A percentile compares a stretch with the other conserved stretches of the same genome.
These are phyloP conservation scores for Ctenochaetus hawaiiensis DNA, from an alignment of 2,797 vertebrate species.

Conservation along the genomic window DNA sequence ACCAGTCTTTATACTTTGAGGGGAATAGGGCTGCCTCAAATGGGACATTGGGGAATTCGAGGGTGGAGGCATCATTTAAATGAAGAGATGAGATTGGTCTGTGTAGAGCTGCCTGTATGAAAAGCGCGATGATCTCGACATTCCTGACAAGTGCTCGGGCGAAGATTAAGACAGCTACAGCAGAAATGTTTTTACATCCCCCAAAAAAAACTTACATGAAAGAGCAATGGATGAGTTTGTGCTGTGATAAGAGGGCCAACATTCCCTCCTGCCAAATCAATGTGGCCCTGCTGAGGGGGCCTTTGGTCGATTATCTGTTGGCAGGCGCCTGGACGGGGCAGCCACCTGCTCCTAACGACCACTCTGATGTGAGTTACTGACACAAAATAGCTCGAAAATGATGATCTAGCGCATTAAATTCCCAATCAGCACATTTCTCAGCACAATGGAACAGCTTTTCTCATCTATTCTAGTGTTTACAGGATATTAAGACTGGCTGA, in stretches of 20 bases:
- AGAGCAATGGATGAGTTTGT: constrained; percentile 48
- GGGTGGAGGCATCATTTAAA: constrained; percentile 30
- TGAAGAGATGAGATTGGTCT: constrained; percentile 40
- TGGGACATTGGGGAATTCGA: constrained; percentile 40
- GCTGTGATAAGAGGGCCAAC: constrained; percentile 57
- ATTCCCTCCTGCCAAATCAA: constrained; percentile 78
- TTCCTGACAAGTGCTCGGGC: constrained; percentile 6
- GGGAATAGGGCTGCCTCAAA: constrained; percentile 28
- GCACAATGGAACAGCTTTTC: constrained; percentile 26
- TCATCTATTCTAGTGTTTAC: constrained; percentile 46
- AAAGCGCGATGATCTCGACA: constrained; percentile 32
- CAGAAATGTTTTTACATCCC: constrained; percentile 22
- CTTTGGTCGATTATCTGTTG: constrained; percentile 82
- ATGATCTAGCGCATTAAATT: constrained; percentile 56
- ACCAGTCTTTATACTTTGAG: constrained; percentile 42
- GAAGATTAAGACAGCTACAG: constrained; percentile 21
- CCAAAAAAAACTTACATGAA: constrained; percentile 45
- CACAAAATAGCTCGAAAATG: constrained; percentile 68
- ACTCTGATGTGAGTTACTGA: constrained; percentile 65
- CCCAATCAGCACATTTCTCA: constrained; percentile 52
- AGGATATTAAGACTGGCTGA: constrained; percentile 25
- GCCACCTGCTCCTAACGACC: constrained; percentile 80
- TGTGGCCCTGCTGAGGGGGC: constrained; percentile 72
- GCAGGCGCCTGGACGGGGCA: constrained; percentile 72
- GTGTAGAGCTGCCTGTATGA: constrained; percentile 13